A percentile compares a stretch with the other conserved stretches of the same genome.
Evolutionary conservation across 64 coral and sea anemone species (phyloP).

Genomic region (Porites lutea): DNA sequence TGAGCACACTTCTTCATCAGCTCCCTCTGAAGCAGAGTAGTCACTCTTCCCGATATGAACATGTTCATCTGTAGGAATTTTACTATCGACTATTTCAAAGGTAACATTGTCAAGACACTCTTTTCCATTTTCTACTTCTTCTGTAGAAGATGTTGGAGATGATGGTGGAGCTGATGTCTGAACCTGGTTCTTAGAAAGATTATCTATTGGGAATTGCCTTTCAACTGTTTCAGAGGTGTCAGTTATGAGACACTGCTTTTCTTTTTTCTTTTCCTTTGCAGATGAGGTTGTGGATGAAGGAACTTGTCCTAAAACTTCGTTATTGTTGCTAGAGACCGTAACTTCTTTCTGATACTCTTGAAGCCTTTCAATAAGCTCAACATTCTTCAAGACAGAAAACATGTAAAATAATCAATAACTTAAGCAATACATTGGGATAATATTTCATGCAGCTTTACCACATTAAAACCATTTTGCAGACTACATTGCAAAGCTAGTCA

Average conservation of each 20-base stretch:
- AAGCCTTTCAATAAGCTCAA: conserved; percentile 57
- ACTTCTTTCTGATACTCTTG: conserved; percentile 8
- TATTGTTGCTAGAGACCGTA: not conserved
- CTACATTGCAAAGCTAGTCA: too few relatives aligned
- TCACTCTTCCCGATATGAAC: conserved; percentile 1
- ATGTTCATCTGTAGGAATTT: conserved; percentile 31
- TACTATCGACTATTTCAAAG: conserved; percentile 32
- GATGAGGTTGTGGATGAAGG: too few relatives aligned
- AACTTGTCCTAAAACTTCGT: too few relatives aligned
- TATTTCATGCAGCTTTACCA: too few relatives aligned
- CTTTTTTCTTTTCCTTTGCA: too few relatives aligned
- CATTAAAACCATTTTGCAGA: too few relatives aligned
- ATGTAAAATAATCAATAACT: not conserved
- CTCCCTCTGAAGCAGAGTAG: not conserved
- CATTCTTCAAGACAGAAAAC: conserved; percentile 42
- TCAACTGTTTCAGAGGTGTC: too few relatives aligned
- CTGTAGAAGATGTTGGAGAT: not conserved
- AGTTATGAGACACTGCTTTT: too few relatives aligned
- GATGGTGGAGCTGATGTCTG: not conserved
- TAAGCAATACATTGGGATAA: not conserved
- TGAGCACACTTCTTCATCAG: not conserved
- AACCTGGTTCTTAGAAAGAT: too few relatives aligned
- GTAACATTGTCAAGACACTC: conserved; percentile 1
- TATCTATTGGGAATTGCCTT: too few relatives aligned
- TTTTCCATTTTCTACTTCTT: not conserved